Conservation (phyloP, 2,113 vertebrate species). For the Hemiprocne comata region DNA sequence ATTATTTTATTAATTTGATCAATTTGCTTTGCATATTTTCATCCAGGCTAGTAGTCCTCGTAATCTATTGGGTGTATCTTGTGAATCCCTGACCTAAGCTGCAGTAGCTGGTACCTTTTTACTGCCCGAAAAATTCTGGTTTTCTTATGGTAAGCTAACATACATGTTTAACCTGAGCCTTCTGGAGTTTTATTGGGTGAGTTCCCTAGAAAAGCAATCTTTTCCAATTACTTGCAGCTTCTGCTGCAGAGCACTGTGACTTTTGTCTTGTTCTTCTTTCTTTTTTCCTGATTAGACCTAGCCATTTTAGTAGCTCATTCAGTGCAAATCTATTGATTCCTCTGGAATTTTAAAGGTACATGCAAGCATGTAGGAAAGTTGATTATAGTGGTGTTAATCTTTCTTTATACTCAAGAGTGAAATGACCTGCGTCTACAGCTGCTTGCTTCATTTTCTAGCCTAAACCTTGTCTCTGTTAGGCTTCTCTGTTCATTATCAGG, state of each 20-base stretch:
- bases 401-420: neutral
- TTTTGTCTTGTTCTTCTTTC: neutral
- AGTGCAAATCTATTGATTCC: neutral
- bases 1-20: neutral
- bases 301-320: neutral
- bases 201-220: neutral
- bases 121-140: neutral
- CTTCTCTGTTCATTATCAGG: neutral
- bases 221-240: neutral
- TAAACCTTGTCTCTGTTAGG: neutral
- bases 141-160: neutral
- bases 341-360: neutral
- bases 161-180: fast-evolving
- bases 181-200: neutral
- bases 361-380: neutral
- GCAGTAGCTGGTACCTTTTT: neutral
- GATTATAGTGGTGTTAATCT: neutral
- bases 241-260: neutral
- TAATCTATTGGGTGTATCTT: neutral
- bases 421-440: neutral
- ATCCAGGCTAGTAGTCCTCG: neutral
- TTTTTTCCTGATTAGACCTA: neutral
- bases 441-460: neutral
- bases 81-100: neutral
- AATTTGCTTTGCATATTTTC: neutral